These are phyloP conservation scores for Rotaria socialis DNA, from an alignment of 2,888 invertebrate species.

Conservation along the genomic window DNA sequence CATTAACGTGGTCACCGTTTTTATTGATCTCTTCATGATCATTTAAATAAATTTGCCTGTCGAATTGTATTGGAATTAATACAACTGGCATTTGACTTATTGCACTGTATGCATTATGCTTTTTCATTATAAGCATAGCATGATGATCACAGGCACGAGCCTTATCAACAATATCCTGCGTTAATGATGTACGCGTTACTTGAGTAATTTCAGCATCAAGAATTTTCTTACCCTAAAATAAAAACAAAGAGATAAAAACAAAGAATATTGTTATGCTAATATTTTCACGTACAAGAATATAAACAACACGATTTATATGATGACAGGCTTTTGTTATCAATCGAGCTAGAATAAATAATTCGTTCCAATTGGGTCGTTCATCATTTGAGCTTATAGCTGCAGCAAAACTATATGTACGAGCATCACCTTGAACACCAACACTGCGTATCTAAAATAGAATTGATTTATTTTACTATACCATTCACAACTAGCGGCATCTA, in stretches of 20 bases:
- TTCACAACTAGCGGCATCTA: too few species aligned
- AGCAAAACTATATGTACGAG: conserved; percentile 89
- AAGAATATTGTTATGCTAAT: neutral
- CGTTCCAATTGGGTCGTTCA: conserved; percentile 73
- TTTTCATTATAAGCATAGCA: conserved; percentile 38
- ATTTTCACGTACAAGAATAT: conserved; percentile 9
- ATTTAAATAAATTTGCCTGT: neutral
- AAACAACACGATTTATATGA: conserved; percentile 68
- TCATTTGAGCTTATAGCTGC: conserved; percentile 76
- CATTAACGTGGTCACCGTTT: too few species aligned
- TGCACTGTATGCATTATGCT: conserved; percentile 47
- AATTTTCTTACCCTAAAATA: neutral
- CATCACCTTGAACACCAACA: conserved; percentile 93
- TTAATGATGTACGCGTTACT: conserved; percentile 48
- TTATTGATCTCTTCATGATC: neutral
- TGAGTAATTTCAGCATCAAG: neutral
- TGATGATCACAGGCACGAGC: conserved; percentile 14
- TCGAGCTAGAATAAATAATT: conserved; percentile 79
- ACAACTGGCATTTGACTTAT: conserved; percentile 79
- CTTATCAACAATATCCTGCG: conserved; percentile 33
- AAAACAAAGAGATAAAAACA: neutral
- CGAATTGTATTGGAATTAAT: conserved; percentile 71
- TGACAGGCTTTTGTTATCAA: conserved; percentile 73
- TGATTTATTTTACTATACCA: too few species aligned
- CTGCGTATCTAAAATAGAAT: neutral